Conservation (phyloP, 2,797 vertebrate species). For the Distichodus sexfasciatus region DNA sequence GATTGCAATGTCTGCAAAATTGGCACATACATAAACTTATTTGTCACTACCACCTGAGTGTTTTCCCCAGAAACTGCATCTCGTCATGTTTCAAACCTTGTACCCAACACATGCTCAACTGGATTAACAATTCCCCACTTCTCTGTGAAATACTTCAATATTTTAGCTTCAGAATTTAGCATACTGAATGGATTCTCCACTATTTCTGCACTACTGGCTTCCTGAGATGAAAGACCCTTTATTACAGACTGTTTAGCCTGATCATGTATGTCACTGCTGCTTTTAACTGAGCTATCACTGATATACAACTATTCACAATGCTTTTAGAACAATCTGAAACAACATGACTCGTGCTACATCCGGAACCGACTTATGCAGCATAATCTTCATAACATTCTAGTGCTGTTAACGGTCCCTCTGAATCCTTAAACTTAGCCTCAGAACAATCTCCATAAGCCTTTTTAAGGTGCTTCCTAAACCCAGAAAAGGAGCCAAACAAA, state of each 20-base stretch:
- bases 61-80: conserved; percentile 39
- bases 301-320: background rate
- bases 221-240: conserved; percentile 18
- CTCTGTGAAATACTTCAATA: conserved; percentile 9
- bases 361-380: background rate
- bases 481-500: background rate
- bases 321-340: background rate
- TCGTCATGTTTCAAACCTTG: conserved; percentile 38
- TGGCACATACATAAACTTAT: conserved; percentile 42
- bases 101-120: conserved; percentile 41
- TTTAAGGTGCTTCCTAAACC: background rate
- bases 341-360: background rate
- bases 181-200: conserved; percentile 38
- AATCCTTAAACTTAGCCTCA: background rate
- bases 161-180: conserved; percentile 49
- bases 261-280: too few relatives aligned
- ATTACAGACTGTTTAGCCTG: background rate
- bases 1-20: conserved; percentile 44
- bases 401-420: background rate
- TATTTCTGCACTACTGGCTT: conserved; percentile 34
- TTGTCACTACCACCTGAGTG: conserved; percentile 43
- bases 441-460: background rate
- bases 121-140: conserved; percentile 43
- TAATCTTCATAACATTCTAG: background rate
- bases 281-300: too few relatives aligned